phyloP scores from a whole-genome alignment of 2,113 vertebrate species.

The Heterochromis multidens region DNA sequence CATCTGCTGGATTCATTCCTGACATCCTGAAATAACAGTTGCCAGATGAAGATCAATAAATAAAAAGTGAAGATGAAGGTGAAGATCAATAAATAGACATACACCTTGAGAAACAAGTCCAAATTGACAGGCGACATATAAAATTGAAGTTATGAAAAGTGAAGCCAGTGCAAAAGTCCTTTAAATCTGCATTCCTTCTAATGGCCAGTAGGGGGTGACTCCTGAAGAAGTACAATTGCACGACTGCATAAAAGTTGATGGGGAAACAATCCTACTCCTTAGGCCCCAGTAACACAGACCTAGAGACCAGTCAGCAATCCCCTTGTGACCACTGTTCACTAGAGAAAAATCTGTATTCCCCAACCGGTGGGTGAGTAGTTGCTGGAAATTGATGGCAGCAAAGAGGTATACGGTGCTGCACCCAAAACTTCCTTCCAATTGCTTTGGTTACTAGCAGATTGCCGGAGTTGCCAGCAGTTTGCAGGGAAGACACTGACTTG shows the following conservation, averaged over 20 bases:
- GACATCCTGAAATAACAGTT: too few species aligned
- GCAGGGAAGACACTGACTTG: too few species aligned
- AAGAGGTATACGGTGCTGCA: neutral
- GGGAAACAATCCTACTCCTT: too few species aligned
- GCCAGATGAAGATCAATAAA: neutral
- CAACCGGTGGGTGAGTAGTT: neutral
- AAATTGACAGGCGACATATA: neutral
- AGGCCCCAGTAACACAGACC: neutral
- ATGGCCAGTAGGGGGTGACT: neutral
- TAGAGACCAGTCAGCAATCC: neutral
- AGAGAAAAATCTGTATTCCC: neutral
- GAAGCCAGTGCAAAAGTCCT: too few species aligned
- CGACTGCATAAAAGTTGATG: neutral
- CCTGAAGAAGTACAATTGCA: too few species aligned
- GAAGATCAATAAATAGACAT: neutral
- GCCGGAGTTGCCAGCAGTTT: too few species aligned
- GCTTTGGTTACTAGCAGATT: too few species aligned
- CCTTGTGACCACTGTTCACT: neutral
- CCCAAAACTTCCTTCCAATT: too few species aligned
- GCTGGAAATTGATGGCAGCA: neutral
- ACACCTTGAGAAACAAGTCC: neutral
- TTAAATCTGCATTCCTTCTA: neutral
- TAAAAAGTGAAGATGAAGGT: too few species aligned
- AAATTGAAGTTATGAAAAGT: neutral
- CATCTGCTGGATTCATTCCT: neutral